These are phyloP conservation scores for Sisyra nigra DNA, from an alignment of 2,888 invertebrate species.

Conservation along the genomic window DNA sequence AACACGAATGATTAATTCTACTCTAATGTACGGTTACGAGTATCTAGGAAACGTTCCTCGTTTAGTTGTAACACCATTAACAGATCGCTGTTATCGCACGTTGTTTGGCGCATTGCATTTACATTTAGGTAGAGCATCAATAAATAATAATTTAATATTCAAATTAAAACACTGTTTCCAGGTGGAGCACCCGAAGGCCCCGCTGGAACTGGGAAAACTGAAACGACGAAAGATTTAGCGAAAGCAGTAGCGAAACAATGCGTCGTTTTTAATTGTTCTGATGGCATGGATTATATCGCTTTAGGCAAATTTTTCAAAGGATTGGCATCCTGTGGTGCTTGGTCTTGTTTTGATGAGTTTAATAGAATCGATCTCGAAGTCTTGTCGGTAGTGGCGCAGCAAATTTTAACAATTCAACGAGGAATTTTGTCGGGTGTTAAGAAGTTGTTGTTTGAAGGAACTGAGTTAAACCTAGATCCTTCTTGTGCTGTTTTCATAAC, in stretches of 20 bases:
- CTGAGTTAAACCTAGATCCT: slow-evolving; percentile 66
- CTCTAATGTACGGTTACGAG: slow-evolving; percentile 81
- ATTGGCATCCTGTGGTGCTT: slow-evolving; percentile 85
- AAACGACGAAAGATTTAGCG: slow-evolving; percentile 89
- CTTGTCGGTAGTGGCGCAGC: slow-evolving; percentile 88
- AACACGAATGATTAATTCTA: slow-evolving; percentile 82
- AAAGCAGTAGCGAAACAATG: slow-evolving; percentile 94
- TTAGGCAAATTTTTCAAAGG: slow-evolving; percentile 91
- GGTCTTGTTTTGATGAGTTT: slow-evolving; percentile 95
- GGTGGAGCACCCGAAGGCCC: slow-evolving; percentile 35
- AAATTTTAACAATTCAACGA: slow-evolving; percentile 84
- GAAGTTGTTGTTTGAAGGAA: slow-evolving; percentile 77
- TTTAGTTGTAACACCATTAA: slow-evolving; percentile 84
- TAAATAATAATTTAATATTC: background rate
- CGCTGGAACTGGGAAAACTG: slow-evolving; percentile 65
- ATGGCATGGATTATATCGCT: slow-evolving; percentile 84
- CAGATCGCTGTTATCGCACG: slow-evolving; percentile 85
- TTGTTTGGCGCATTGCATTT: slow-evolving; percentile 82
- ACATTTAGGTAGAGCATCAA: slow-evolving; percentile 43
- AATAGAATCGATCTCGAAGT: slow-evolving; percentile 90
- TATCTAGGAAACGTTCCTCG: slow-evolving; percentile 82
- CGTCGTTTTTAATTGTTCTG: slow-evolving; percentile 93
- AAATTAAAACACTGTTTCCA: slow-evolving; percentile 10
- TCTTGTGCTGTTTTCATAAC: slow-evolving; percentile 88
- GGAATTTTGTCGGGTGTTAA: slow-evolving; percentile 66